Evolutionary conservation across 2,797 vertebrate species (phyloP), one percentile per base, ranked within the genome.

Genomic region (Phylloscopus collybita): DNA sequence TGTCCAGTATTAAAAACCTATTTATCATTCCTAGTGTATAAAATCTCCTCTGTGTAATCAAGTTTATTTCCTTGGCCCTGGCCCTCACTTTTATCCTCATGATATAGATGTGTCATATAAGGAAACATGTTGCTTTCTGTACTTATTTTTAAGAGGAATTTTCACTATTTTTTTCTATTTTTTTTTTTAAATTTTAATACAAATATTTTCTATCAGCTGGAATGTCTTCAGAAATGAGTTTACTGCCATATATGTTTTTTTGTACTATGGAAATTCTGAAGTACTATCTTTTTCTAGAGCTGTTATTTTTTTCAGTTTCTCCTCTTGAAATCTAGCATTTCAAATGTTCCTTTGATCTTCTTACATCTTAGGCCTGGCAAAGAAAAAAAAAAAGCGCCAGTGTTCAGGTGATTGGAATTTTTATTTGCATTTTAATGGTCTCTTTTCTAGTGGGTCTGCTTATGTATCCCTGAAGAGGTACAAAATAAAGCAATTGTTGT

Each of bases 381-480:
- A 50, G n/a, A 38, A 40, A 40, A 42, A 23, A 23, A 34, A n/a
- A 23, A 21, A 54, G 38, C 10, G 1, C 5, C 30, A 38, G 8
- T 50, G 21, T 78, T 95, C 69, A 95, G 57, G 61, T 94, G 79
- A 91, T 32, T 80, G 65, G 36, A 91, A 86, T 82, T 87, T 89
- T 72, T 47, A 93, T 92, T 95, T 92, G 51, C 90, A 88, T 97
- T 86, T 92, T 92, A 83, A 95, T 86, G 38, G 30, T 27, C 22
- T 93, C 47, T 83, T 71, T 90, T 95, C 69, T 42, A 66, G 26
- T 69, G 51, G 34, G 11, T 72, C 53, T 91, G 30, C 61, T 95
- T 86, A 79, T 90, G 36, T 79, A 90, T 95, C 88, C 88, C 92
- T 81, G 36, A 96, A 88, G 76, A 78, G 40, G 47, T 75, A 86